Conservation (phyloP, 1,140 invertebrate genomes). For the Pseudomyrmex cubaensis region DNA sequence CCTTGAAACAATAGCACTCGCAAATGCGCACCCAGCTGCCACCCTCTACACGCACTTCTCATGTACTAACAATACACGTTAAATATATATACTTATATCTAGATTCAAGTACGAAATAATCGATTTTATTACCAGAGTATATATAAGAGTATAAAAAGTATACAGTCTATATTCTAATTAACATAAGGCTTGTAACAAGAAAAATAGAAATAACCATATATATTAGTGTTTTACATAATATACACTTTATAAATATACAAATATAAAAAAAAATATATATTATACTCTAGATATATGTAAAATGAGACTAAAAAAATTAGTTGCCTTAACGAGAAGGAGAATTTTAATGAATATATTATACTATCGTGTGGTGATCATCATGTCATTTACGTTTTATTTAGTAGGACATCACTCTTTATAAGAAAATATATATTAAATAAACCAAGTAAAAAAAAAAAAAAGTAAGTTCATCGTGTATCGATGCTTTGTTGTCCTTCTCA, state of each 20-base stretch:
- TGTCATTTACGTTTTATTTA: constrained; percentile 77
- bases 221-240: constrained; percentile 86
- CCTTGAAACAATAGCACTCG: constrained; percentile 80
- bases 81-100: constrained; percentile 85
- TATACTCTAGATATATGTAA: constrained; percentile 82
- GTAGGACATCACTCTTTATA: constrained; percentile 77
- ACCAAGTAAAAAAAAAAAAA: constrained; percentile 72
- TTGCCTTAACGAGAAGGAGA: constrained; percentile 81
- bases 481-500: constrained; percentile 72
- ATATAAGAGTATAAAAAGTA: constrained; percentile 84
- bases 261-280: constrained; percentile 72
- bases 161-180: constrained; percentile 85
- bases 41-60: constrained; percentile 85
- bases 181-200: constrained; percentile 85
- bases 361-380: constrained; percentile 75
- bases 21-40: constrained; percentile 82
- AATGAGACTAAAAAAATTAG: constrained; percentile 82
- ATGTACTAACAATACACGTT: constrained; percentile 84
- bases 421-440: constrained; percentile 78
- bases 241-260: constrained; percentile 83
- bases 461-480: constrained; percentile 70
- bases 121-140: constrained; percentile 85
- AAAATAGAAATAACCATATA: constrained; percentile 84
- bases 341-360: constrained; percentile 76
- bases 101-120: constrained; percentile 83